These are phyloP conservation scores for human DNA, from an alignment of 2,113 vertebrate species.

Conservation along the genomic window DNA sequence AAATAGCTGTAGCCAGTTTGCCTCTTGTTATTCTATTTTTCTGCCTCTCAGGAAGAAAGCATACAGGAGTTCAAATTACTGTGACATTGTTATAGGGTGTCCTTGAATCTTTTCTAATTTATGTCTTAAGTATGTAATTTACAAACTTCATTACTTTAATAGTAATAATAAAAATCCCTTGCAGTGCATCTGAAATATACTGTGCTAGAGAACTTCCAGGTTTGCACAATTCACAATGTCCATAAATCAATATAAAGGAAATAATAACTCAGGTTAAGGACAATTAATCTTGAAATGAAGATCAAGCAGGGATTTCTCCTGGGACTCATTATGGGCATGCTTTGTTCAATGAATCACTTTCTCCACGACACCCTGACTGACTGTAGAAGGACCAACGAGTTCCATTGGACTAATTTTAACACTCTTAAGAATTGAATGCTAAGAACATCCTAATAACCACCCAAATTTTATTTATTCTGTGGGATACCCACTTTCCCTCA, in stretches of 20 bases:
- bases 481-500: neutral
- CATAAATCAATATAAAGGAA: conserved; percentile 36
- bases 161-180: conserved; percentile 2
- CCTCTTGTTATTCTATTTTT: neutral
- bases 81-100: neutral
- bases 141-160: neutral
- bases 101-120: neutral
- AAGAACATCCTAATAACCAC: neutral
- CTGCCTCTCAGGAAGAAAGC: neutral
- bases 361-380: neutral
- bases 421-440: neutral
- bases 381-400: neutral
- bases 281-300: conserved; percentile 15
- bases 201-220: neutral
- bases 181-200: neutral
- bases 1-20: neutral
- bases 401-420: neutral
- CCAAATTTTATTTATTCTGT: neutral
- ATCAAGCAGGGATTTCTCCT: neutral
- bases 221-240: neutral
- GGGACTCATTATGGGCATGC: neutral
- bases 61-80: neutral
- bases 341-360: neutral
- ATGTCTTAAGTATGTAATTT: neutral
- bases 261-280: neutral